A percentile compares a stretch with the other conserved stretches of the same genome.
These are phyloP conservation scores for Alauda arvensis DNA, from an alignment of 2,797 vertebrate species.

Conservation along the genomic window DNA sequence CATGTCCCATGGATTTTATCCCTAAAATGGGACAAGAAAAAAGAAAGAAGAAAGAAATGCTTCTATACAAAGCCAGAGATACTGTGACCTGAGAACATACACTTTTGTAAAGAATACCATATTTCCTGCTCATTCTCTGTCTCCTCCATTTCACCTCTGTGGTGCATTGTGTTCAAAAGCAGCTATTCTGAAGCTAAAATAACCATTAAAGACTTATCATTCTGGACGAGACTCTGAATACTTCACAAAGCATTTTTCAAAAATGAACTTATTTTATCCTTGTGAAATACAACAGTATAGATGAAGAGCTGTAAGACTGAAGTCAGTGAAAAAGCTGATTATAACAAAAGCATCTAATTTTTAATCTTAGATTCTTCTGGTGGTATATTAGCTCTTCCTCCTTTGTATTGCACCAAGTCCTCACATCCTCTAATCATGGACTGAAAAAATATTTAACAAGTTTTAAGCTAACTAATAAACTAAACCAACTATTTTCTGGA, in stretches of 20 bases:
- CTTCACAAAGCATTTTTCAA: constrained; percentile 43
- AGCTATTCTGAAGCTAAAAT: constrained; percentile 41
- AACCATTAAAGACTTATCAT: constrained; percentile 29
- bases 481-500: not conserved
- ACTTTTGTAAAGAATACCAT: not conserved
- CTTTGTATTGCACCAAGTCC: not conserved
- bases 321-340: not conserved
- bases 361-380: not conserved
- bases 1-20: not conserved
- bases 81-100: not conserved
- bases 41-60: not conserved
- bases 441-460: constrained; percentile 28
- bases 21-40: not conserved
- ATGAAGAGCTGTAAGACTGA: not conserved
- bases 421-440: not conserved
- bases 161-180: not conserved
- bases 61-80: not conserved
- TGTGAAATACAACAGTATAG: not conserved
- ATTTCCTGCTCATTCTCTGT: constrained; percentile 31
- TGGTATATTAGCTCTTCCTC: not conserved
- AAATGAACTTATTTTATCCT: constrained; percentile 38
- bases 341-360: not conserved
- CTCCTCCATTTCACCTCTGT: constrained; percentile 44
- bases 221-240: constrained; percentile 25
- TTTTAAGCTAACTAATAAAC: not conserved